These are phyloP conservation scores for Spheniscus humboldti DNA, from an alignment of 2,797 vertebrate species.

Conservation along the genomic window DNA sequence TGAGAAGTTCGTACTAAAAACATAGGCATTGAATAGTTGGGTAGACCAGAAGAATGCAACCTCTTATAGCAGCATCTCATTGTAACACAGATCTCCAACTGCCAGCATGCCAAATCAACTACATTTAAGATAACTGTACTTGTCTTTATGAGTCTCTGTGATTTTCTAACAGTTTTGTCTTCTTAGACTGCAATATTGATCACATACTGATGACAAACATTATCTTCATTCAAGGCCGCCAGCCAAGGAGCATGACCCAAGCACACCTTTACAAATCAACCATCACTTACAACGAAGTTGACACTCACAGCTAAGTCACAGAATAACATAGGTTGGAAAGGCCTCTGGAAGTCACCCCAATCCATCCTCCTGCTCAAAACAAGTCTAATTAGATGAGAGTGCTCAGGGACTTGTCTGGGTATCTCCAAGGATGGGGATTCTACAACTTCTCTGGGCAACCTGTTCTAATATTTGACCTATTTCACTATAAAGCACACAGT, in stretches of 20 bases:
- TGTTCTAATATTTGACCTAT: neutral
- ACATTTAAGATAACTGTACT: neutral
- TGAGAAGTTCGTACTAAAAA: neutral
- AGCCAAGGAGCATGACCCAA: neutral
- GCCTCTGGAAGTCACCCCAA: neutral
- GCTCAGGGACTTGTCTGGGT: neutral
- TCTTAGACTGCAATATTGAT: neutral
- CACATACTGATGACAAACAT: neutral
- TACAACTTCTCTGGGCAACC: neutral
- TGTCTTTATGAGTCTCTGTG: neutral
- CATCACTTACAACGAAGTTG: neutral
- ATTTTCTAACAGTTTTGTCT: neutral
- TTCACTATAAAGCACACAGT: neutral
- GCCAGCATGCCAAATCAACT: neutral
- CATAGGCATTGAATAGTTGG: neutral
- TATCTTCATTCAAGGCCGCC: neutral
- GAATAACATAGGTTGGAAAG: neutral
- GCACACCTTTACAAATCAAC: neutral
- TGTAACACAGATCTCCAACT: neutral
- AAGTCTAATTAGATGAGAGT: neutral
- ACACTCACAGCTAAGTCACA: neutral
- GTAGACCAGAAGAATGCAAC: neutral
- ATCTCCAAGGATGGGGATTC: neutral
- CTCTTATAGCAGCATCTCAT: neutral
- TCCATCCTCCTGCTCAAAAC: neutral